Evolutionary conservation across 2,797 vertebrate genomes (phyloP).

Genomic region (Gambelia wislizenii): DNA sequence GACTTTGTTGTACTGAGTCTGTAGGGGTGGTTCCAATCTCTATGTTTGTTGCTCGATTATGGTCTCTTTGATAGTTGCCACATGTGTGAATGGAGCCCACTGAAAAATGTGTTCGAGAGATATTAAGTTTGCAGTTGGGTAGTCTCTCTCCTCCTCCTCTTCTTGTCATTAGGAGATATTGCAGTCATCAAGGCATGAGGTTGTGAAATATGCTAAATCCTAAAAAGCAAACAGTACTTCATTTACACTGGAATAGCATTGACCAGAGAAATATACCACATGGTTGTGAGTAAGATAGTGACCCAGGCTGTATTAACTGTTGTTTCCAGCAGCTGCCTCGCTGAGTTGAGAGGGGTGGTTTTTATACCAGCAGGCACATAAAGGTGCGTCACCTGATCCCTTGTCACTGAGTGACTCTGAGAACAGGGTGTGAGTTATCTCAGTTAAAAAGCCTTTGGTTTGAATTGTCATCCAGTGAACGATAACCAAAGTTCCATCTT

Average conservation of each 20-base stretch:
- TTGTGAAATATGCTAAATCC: not conserved
- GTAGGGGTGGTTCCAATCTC: not conserved
- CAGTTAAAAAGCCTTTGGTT: not conserved
- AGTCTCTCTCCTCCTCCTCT: not conserved
- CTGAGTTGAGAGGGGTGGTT: not conserved
- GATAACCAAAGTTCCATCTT: not conserved
- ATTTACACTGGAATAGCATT: not conserved
- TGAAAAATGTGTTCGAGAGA: too few relatives aligned
- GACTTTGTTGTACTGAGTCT: not conserved
- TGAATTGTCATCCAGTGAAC: not conserved
- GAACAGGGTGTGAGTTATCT: not conserved
- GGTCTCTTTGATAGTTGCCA: not conserved
- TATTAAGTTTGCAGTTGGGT: not conserved
- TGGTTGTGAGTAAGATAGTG: not conserved
- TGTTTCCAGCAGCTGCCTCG: not conserved
- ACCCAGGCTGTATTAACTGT: not conserved
- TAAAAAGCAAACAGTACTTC: not conserved
- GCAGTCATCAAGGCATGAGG: not conserved
- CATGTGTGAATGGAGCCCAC: not conserved
- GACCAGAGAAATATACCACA: not conserved
- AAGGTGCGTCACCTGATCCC: not conserved
- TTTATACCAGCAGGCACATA: not conserved
- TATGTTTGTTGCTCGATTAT: not conserved
- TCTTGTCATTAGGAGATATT: too few relatives aligned
- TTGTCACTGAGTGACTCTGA: not conserved